Evolutionary conservation across 2,113 vertebrate genomes (phyloP).

Genomic region (Strigops habroptila): DNA sequence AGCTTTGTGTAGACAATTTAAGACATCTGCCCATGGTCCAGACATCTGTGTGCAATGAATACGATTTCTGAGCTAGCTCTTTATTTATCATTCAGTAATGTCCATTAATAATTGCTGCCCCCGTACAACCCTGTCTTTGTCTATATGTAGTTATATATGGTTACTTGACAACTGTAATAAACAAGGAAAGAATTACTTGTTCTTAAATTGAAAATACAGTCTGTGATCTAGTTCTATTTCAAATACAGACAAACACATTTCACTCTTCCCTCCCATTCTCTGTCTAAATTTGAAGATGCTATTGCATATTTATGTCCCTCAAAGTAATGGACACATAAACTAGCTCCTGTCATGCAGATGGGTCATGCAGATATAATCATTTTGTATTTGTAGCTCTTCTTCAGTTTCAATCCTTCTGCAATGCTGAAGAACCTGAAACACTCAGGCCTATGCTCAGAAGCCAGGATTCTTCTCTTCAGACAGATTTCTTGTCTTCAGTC

Average conservation of each 20-base stretch:
- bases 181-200: slow-evolving; percentile 25
- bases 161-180: slow-evolving; percentile 50
- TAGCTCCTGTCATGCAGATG: neutral
- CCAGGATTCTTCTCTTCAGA: neutral
- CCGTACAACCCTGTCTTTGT: neutral
- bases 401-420: neutral
- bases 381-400: neutral
- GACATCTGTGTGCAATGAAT: slow-evolving; percentile 61
- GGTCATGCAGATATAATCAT: neutral
- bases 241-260: slow-evolving; percentile 19
- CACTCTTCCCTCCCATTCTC: neutral
- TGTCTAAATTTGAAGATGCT: neutral
- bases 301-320: neutral
- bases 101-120: slow-evolving; percentile 53
- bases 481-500: neutral
- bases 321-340: slow-evolving; percentile 15
- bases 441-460: neutral
- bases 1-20: slow-evolving; percentile 45
- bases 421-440: neutral
- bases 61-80: slow-evolving; percentile 21
- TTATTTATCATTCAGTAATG: slow-evolving; percentile 40
- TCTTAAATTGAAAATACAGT: slow-evolving; percentile 47
- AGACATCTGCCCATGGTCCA: slow-evolving; percentile 55
- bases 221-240: slow-evolving; percentile 36
- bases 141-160: slow-evolving; percentile 19